Evolutionary conservation across 2,888 invertebrate species (phyloP).

Genomic region (Allacma fusca): DNA sequence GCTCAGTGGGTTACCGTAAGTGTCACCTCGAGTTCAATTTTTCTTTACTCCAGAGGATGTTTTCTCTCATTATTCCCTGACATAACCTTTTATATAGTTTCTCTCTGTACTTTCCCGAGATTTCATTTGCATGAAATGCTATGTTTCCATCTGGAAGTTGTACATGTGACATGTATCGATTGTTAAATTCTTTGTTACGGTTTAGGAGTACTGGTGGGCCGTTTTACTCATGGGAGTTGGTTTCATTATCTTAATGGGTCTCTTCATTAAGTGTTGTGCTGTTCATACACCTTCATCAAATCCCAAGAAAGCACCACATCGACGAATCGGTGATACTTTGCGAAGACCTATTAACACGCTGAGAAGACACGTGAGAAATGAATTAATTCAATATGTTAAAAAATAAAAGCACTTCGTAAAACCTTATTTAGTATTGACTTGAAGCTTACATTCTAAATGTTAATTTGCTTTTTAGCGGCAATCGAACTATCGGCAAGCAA

Average conservation of each 20-base stretch:
- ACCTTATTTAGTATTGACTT: no score
- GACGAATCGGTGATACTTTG: slow-evolving; percentile 89
- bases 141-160: not conserved
- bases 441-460: not conserved
- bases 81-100: no score
- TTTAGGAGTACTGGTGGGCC: slow-evolving; percentile 89
- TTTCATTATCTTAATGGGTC: slow-evolving; percentile 93
- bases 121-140: not conserved
- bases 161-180: not conserved
- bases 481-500: slow-evolving; percentile 60
- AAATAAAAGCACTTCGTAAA: no score
- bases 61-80: no score
- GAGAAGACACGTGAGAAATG: slow-evolving; percentile 78
- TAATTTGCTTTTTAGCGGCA: slow-evolving; percentile 52
- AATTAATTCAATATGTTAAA: not conserved
- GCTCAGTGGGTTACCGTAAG: slow-evolving; percentile 89
- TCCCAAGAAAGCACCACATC: slow-evolving; percentile 94
- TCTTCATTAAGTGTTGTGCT: slow-evolving; percentile 98
- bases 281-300: slow-evolving; percentile 99
- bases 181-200: not conserved
- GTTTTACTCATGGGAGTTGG: slow-evolving; percentile 90
- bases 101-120: no score
- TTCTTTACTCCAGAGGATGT: not conserved
- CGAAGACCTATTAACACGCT: slow-evolving; percentile 90
- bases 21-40: slow-evolving; percentile 43